phyloP scores from a whole-genome alignment of 2,888 invertebrate species.

The Desoria tigrina region DNA sequence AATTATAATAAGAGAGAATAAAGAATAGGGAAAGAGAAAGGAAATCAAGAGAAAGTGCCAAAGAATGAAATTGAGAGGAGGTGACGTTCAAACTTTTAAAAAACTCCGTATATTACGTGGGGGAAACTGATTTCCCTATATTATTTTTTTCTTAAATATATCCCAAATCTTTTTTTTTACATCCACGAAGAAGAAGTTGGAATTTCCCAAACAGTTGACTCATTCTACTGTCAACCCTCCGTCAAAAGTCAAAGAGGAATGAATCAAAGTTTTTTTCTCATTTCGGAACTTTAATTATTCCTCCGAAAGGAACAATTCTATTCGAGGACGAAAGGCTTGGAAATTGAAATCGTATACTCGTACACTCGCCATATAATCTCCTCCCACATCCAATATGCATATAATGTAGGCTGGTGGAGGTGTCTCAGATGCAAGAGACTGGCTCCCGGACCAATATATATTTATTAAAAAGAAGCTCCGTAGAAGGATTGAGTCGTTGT shows the following conservation, averaged over 20 bases:
- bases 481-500: too few relatives aligned
- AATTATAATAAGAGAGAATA: slow-evolving; percentile 26
- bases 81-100: slow-evolving; percentile 10
- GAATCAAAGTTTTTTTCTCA: slow-evolving; percentile 29
- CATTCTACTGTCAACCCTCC: slow-evolving; percentile 17
- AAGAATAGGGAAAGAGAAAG: slow-evolving; percentile 7
- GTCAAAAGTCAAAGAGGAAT: slow-evolving; percentile 18
- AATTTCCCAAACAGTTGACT: slow-evolving; percentile 10
- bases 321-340: not conserved
- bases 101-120: not conserved
- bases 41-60: slow-evolving; percentile 14
- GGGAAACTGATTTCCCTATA: slow-evolving; percentile 10
- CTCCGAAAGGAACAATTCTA: slow-evolving; percentile 8
- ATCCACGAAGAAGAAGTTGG: not conserved
- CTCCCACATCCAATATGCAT: slow-evolving; percentile 1
- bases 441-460: too few relatives aligned
- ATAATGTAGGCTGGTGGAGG: not conserved
- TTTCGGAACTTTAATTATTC: slow-evolving; percentile 33
- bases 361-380: slow-evolving; percentile 14
- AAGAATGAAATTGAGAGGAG: slow-evolving; percentile 22
- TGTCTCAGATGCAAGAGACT: not conserved
- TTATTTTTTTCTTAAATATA: not conserved
- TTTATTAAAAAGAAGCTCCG: too few relatives aligned
- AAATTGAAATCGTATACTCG: too few relatives aligned
- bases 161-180: not conserved